Evolutionary conservation across 2,113 vertebrate species (phyloP), one percentile per base, ranked within the genome.

Genomic region (Albula goreensis): DNA sequence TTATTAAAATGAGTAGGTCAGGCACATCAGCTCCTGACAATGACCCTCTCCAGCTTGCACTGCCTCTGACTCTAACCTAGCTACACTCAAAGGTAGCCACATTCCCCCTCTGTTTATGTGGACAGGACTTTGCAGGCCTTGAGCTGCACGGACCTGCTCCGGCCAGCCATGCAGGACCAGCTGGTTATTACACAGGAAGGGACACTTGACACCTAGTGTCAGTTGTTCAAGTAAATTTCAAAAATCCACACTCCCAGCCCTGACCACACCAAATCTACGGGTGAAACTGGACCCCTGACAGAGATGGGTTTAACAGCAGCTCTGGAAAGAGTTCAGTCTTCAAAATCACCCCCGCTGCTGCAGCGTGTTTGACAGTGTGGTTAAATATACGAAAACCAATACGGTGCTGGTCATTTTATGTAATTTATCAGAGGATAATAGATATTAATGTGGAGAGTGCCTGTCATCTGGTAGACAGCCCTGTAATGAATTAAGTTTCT

Each of bases 391-490:
- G 31, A 85, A 86, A 90, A 50, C 57, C 85, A 50, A 89, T 86
- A 84, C 48, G 15, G 82, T 31, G 78, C 48, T 15, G 84, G 80
- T 78, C 48, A n/a, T 84, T 85, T 88, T 57, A 79, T 19, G 79
- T 66, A 70, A 86, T 90, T 85, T 89, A 87, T 90, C 85, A 85
- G 57, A 81, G 56, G 81, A 87, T 91, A 91, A 92, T 90, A 89
- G 91, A 91, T 90, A 93, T 86, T 91, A 87, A 91, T 92, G 88
- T 89, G 82, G 78, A 89, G 89, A 87, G 78, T 81, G 82, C 51
- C 57, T 89, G 87, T 88, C 84, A 87, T 66, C 78, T 82, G 41
- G 81, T 66, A 57, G 15, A 89, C 83, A 81, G 80, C 86, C 11
- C 51, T 70, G 78, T 90, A 88, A 90, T 90, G 89, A 90, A 89